Conservation (phyloP, 2,113 vertebrate genomes). For the Cebidichthys violaceus region DNA sequence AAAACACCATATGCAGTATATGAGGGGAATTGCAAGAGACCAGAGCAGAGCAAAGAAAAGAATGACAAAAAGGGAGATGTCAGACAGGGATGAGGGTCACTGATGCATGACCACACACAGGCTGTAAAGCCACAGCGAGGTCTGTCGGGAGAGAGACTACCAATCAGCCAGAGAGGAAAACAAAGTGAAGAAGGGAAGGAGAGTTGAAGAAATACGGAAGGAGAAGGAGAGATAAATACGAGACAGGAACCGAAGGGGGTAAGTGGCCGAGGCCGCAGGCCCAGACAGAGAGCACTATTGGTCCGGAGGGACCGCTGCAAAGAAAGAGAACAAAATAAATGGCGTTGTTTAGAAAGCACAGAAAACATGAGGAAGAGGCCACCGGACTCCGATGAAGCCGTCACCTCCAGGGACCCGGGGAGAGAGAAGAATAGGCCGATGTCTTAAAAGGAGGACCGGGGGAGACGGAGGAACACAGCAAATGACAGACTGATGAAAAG, state of each 20-base stretch:
- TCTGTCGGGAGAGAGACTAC: constrained; percentile 33
- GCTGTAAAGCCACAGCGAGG: constrained; percentile 19
- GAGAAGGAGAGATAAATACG: constrained; percentile 9
- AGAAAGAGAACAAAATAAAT: constrained; percentile 1
- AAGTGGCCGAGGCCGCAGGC: not conserved
- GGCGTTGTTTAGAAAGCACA: constrained; percentile 2
- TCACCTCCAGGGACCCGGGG: constrained; percentile 2
- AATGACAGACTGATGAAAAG: constrained; percentile 22
- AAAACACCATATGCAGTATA: not conserved
- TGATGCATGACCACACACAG: constrained; percentile 44
- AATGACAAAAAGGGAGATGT: constrained; percentile 23
- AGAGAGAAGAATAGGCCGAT: constrained; percentile 2
- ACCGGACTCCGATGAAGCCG: not conserved
- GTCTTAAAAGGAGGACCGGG: constrained; percentile 26
- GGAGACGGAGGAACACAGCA: constrained; percentile 20
- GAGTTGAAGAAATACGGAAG: constrained; percentile 9
- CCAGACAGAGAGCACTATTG: not conserved
- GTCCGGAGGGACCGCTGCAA: not conserved
- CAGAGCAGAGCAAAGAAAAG: constrained; percentile 1
- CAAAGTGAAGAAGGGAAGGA: constrained; percentile 12
- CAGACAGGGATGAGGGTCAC: constrained; percentile 30
- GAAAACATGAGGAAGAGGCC: not conserved
- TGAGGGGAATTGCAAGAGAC: constrained; percentile 1
- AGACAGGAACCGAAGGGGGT: not conserved
- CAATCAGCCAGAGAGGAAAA: constrained; percentile 25